These are phyloP conservation scores for Drosophila aff. DNA, from an alignment of 1,140 invertebrate genomes.

Conservation along the genomic window DNA sequence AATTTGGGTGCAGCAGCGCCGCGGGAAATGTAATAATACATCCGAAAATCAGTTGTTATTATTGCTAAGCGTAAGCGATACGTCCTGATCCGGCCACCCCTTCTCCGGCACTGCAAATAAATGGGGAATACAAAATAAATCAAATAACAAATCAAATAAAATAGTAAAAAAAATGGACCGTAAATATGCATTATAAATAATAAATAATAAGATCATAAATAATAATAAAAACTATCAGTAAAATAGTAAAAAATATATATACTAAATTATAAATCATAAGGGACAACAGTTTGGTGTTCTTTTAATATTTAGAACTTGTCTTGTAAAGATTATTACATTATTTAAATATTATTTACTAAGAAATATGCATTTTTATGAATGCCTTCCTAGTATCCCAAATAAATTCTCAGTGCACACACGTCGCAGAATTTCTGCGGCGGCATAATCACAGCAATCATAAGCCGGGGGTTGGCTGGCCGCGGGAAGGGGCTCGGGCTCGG, in stretches of 20 bases:
- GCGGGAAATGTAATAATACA: slow-evolving; percentile 81
- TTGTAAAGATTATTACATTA: no score
- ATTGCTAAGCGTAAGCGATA: slow-evolving; percentile 79
- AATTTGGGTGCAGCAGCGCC: slow-evolving; percentile 73
- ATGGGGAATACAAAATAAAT: background rate
- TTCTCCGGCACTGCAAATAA: slow-evolving; percentile 22
- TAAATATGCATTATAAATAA: background rate
- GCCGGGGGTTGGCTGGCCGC: slow-evolving; percentile 29
- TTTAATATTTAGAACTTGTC: no score
- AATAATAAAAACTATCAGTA: no score
- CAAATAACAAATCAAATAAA: background rate
- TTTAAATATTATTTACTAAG: no score
- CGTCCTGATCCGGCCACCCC: slow-evolving; percentile 36
- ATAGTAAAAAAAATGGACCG: background rate
- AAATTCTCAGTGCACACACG: slow-evolving; percentile 12
- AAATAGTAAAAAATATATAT: no score
- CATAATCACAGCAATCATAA: slow-evolving; percentile 78
- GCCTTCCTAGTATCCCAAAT: background rate
- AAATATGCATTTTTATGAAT: no score
- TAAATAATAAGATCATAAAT: background rate
- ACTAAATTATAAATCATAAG: no score
- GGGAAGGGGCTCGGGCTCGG: no score
- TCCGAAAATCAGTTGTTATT: slow-evolving; percentile 82
- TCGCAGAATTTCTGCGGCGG: slow-evolving; percentile 31
- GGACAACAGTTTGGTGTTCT: no score